Evolutionary conservation across 2,113 vertebrate genomes (phyloP), one percentile per base, ranked within the genome.

Genomic region (Tringa solitaria): DNA sequence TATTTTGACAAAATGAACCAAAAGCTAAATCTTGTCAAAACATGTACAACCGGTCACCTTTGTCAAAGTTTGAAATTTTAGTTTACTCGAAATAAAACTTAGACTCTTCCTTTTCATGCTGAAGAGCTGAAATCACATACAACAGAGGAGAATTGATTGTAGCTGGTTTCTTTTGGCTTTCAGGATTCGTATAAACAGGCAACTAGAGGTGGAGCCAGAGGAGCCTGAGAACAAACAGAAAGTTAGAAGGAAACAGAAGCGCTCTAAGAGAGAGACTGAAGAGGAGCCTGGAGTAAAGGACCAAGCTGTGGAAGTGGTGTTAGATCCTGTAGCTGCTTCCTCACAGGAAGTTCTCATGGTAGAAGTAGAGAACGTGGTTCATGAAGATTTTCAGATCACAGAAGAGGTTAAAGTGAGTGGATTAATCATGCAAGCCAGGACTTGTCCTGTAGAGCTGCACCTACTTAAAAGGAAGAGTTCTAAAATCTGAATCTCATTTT

Each of bases 311-410:
- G 97, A 98, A 26, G 61, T 98, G 73, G 92, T 82, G 20, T 81
- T 97, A 12, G 98, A 98, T 91, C 97, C 98, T 67, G 46, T 87
- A 30, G 54, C 95, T 37, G 92, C 96, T 59, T 35, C 96, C 14
- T 95, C 96, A 0, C 79, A 89, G 2, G 98, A 99, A 67, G 97
- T 99, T 81, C 98, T 99, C 79, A 99, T 99, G 99, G 99, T 99
- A 18, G 99, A 99, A 91, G 99, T 99, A 18, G 99, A 99, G 83
- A 99, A 99, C 0, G 98, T 99, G 8, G 92, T 97, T 84, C 99
- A 99, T 8, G 99, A 99, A 65, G 99, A 99, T 88, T 99, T 99
- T 96, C 99, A 99, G 81, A 98, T 99, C 97, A 99, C 99, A 0
- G 99, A 99, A 87, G 99, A 99, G 88, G 99, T 99, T 94, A 99